Base-by-base conservation (phyloP, 2,113 vertebrate genomes). In the Pluvianellus socialis region DNA sequence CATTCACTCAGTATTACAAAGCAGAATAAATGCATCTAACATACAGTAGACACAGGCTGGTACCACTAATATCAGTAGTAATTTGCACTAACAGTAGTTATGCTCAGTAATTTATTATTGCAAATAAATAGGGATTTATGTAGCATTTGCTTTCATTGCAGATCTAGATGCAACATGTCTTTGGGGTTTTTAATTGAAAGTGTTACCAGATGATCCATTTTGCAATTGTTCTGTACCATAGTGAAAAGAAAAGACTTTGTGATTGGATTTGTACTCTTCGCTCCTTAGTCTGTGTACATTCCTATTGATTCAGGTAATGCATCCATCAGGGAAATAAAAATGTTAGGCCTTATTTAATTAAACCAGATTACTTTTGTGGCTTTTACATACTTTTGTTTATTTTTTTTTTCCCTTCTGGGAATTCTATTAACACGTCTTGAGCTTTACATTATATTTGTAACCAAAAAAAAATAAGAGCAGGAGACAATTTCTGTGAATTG, bases 241-340 rank as follows among this genome's bases (percentile, higher is more conserved):
- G 23, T 56, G 89, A 94, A 89, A 90, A 80, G 50, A 66, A 86
- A 81, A 89, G 72, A 79, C 56, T 86, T 88, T 30, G 73, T 82
- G 91, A 96, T 89, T 97, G 73, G 62, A 94, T 97, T 92, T 96
- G 66, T 79, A 80, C 40, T 93, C 75, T 88, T 94, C 81, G 79
- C 58, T 76, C 67, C 47, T 83, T 73, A 79, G 84, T 86, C 67
- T 70, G 49, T 79, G 80, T 86, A 85, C 45, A 73, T 56, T 92
- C 73, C 10, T 96, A 96, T 97, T 94, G 97, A 97, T 97, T 96
- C 61, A 84, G 58, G 83, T 94, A 96, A 97, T 96, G 77, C 63
- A 68, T 76, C 38, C 95, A 95, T 95, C 49, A 77, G 96, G 96
- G 96, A 96, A 96, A 96, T 96, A 95, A 95, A 95, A 92, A 95